Evolutionary conservation across 1,140 invertebrate species (phyloP).

Genomic region (Anastatus disparis): DNA sequence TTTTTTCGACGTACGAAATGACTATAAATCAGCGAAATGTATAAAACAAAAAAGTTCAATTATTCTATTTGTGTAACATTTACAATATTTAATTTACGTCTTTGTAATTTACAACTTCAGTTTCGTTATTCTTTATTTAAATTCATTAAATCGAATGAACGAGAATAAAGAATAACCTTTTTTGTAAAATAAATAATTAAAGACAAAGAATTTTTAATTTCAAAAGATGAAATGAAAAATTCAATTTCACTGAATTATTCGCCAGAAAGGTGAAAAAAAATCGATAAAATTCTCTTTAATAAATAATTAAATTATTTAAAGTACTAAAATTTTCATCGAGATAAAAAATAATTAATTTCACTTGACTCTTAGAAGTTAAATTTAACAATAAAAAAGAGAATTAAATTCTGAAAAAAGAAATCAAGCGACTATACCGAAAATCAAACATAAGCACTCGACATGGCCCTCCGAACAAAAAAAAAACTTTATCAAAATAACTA

Average conservation of each 20-base stretch:
- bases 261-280: neutral
- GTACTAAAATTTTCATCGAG: too few relatives aligned
- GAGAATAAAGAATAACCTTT: neutral
- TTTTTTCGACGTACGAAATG: neutral
- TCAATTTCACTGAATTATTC: too few relatives aligned
- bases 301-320: too few relatives aligned
- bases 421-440: neutral
- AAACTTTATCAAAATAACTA: conserved; percentile 25
- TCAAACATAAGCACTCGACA: neutral
- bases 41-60: neutral
- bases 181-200: neutral
- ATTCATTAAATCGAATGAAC: conserved; percentile 12
- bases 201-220: too few relatives aligned
- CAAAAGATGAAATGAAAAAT: too few relatives aligned
- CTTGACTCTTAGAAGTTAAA: neutral
- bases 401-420: conserved; percentile 15
- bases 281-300: too few relatives aligned
- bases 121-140: conserved; percentile 5
- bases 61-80: neutral
- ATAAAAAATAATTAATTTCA: neutral
- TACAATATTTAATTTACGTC: neutral
- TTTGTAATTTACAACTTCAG: neutral
- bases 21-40: neutral
- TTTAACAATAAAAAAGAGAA: neutral
- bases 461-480: too few relatives aligned